Evolutionary conservation across 2,888 invertebrate species (phyloP).

Genomic region (Pyralis farinalis): DNA sequence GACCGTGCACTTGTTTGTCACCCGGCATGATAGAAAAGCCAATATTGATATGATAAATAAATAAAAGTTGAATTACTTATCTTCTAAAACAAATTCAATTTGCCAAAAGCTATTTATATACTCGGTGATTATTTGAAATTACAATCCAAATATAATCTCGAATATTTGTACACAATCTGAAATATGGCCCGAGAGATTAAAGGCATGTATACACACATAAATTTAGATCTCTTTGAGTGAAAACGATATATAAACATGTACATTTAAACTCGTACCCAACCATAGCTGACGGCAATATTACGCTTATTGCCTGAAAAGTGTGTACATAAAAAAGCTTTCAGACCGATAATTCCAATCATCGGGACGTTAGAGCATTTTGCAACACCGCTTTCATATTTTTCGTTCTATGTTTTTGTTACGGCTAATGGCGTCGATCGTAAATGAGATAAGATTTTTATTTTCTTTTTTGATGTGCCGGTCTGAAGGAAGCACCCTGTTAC

Average conservation of each 20-base stretch:
- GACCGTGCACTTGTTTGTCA: no score
- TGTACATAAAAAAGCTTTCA: conserved; percentile 62
- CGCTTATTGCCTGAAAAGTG: conserved; percentile 44
- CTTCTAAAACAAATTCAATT: no score
- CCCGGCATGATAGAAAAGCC: no score
- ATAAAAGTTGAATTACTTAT: no score
- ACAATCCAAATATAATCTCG: background rate
- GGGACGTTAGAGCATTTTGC: conserved; percentile 42
- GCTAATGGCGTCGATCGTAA: conserved; percentile 58
- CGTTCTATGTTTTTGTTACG: conserved; percentile 48
- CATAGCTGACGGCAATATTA: conserved; percentile 32
- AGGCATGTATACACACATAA: conserved; percentile 7
- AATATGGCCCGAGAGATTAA: conserved; percentile 2
- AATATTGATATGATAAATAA: no score
- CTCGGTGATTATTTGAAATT: background rate
- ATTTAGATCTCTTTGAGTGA: conserved; percentile 10
- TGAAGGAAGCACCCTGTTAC: conserved; percentile 40
- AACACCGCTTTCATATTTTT: conserved; percentile 47
- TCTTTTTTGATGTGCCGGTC: conserved; percentile 55
- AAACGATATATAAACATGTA: conserved; percentile 1
- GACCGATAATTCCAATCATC: conserved; percentile 53
- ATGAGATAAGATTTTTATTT: conserved; percentile 60
- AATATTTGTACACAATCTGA: background rate
- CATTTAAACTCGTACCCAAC: conserved; percentile 9
- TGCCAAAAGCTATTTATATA: no score